phyloP scores from a whole-genome alignment of 2,888 invertebrate genomes.

The Trichacis sp. region DNA sequence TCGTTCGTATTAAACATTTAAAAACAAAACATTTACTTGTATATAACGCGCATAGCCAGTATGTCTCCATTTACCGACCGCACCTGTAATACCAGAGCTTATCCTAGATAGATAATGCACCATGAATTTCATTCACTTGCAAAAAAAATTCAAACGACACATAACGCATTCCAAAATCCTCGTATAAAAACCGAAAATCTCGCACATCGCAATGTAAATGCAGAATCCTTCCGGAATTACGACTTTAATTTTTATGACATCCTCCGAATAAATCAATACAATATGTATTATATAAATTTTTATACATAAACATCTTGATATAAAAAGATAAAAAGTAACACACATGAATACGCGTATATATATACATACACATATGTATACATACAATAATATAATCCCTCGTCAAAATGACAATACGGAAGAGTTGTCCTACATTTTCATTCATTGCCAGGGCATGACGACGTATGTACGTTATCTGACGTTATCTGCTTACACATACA shows the following conservation, averaged over 20 bases:
- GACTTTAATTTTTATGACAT: slow-evolving; percentile 1
- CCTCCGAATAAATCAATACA: slow-evolving; percentile 1
- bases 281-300: neutral
- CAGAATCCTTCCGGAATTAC: neutral
- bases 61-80: too few relatives aligned
- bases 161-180: neutral
- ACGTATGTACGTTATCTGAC: neutral
- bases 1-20: neutral
- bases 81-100: too few relatives aligned
- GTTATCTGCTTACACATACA: slow-evolving; percentile 5
- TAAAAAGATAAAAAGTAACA: slow-evolving; percentile 6
- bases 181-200: neutral
- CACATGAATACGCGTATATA: neutral
- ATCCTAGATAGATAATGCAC: too few relatives aligned
- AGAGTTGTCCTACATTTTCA: neutral
- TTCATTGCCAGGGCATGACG: neutral
- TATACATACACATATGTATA: slow-evolving; percentile 6
- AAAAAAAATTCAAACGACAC: too few relatives aligned
- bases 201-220: neutral
- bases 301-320: neutral
- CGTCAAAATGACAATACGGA: slow-evolving; percentile 1
- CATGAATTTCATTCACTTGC: too few relatives aligned
- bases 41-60: too few relatives aligned
- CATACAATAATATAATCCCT: neutral
- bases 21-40: neutral